Evolutionary conservation across 2,888 invertebrate species (phyloP).

Genomic region (Spialia ferax): DNA sequence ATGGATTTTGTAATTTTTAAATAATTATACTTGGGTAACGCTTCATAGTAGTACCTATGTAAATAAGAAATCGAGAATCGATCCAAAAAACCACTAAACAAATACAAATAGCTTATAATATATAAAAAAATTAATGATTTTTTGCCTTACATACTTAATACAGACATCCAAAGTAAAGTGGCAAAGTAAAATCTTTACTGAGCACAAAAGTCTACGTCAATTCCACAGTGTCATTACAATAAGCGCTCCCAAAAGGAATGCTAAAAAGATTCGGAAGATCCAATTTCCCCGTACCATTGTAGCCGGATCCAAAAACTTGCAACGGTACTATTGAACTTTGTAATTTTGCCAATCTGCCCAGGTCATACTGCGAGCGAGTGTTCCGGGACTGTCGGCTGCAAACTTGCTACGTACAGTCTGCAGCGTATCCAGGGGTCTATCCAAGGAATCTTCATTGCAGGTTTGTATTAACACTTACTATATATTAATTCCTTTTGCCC

Average conservation of each 20-base stretch:
- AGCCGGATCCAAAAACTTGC: background rate
- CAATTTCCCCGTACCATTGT: slow-evolving; percentile 1
- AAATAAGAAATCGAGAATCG: too few relatives aligned
- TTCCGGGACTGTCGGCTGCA: slow-evolving; percentile 96
- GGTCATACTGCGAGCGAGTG: slow-evolving; percentile 95
- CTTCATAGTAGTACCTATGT: too few relatives aligned
- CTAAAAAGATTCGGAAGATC: slow-evolving; percentile 11
- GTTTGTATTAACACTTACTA: slow-evolving; percentile 48
- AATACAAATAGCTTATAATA: too few relatives aligned
- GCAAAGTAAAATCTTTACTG: background rate
- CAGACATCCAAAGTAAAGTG: too few relatives aligned
- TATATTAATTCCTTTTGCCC: too few relatives aligned
- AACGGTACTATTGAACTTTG: background rate
- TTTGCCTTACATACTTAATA: too few relatives aligned
- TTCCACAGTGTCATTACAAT: background rate
- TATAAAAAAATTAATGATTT: too few relatives aligned
- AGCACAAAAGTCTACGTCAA: background rate
- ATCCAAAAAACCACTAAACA: too few relatives aligned
- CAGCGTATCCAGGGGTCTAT: slow-evolving; percentile 97
- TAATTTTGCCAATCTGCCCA: slow-evolving; percentile 57
- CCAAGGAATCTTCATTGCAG: slow-evolving; percentile 96
- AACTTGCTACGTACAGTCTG: slow-evolving; percentile 97
- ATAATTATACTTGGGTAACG: too few relatives aligned
- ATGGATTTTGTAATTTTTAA: too few relatives aligned
- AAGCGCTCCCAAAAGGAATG: background rate